Base-by-base conservation (phyloP, 1,140 invertebrate species). In the Hylaeus anthracinus region DNA sequence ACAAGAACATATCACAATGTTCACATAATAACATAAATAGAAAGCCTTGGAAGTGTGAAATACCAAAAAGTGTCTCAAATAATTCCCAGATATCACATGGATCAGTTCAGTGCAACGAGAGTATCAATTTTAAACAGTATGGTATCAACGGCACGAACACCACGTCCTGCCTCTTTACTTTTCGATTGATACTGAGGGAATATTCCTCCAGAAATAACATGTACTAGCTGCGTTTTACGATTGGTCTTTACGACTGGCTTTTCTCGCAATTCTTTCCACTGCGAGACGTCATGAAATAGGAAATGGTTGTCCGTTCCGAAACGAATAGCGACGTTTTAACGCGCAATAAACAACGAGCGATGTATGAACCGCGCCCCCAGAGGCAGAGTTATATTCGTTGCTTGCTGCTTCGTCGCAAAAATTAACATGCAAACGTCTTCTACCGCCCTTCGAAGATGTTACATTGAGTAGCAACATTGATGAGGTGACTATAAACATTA, bases 211-310 rank as follows among this genome's bases (percentile, higher is more conserved):
- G 39, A 37, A 64, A 45, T 41, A 74, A 51, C 61, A 64, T 45
- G 43, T 26, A 45, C 39, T 37, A 65, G 53, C 53, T 53, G 61
- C 48, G 8, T 9, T 51, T 64, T 53, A 51, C 37, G 48, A 43
- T 26, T 41, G 15, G 37, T 15, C 15, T 74, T 74, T 74, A 74
- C n/a, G 61, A n/a, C 37, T 43, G 41, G 5, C 43, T 73, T 43
- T 41, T 5, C 72, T 55, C 48, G 26, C 63, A 37, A 55, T 14
- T 64, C 48, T 63, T n/a, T 43, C 15, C 39, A 1, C 39, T 10
- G 26, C 15, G 63, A 26, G 26, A 75, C 12, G 10, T 5, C 3
- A 63, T 51, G 14, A 5, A 43, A 26, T 26, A 37, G 41, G 2
- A 10, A 26, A 45, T 9, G 45, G 26, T 73, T 37, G 43, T n/a